phyloP scores from a whole-genome alignment of 1,140 invertebrate genomes.

The Cardiocondyla obscurior region DNA sequence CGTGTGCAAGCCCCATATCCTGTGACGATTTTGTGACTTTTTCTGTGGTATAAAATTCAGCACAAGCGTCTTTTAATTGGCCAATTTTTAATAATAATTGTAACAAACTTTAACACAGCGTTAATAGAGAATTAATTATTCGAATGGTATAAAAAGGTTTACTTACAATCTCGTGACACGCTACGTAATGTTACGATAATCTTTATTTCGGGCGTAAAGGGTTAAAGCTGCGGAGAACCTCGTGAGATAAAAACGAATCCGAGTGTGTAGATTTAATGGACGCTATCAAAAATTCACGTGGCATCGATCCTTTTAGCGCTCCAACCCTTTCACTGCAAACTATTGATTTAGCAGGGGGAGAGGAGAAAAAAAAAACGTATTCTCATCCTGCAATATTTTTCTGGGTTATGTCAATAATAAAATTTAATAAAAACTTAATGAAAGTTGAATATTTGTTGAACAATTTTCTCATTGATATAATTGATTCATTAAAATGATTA shows the following conservation, averaged over 20 bases:
- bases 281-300: constrained; percentile 44
- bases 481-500: neutral
- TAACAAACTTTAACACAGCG: neutral
- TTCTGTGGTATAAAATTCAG: neutral
- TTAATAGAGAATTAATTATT: no score
- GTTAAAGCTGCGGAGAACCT: neutral
- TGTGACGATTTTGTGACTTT: neutral
- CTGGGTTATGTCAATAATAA: neutral
- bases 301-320: constrained; percentile 39
- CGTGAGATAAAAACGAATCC: constrained; percentile 25
- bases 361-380: no score
- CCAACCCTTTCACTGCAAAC: constrained; percentile 9
- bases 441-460: neutral
- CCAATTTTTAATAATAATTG: neutral
- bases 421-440: neutral
- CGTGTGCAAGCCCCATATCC: neutral
- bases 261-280: constrained; percentile 30
- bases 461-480: neutral
- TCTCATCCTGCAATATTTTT: neutral
- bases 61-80: neutral
- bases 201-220: neutral
- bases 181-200: neutral
- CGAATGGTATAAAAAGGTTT: neutral
- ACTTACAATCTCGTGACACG: neutral
- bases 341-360: constrained; percentile 7